phyloP scores from a whole-genome alignment of 2,888 invertebrate genomes.

The Globia sparganii region DNA sequence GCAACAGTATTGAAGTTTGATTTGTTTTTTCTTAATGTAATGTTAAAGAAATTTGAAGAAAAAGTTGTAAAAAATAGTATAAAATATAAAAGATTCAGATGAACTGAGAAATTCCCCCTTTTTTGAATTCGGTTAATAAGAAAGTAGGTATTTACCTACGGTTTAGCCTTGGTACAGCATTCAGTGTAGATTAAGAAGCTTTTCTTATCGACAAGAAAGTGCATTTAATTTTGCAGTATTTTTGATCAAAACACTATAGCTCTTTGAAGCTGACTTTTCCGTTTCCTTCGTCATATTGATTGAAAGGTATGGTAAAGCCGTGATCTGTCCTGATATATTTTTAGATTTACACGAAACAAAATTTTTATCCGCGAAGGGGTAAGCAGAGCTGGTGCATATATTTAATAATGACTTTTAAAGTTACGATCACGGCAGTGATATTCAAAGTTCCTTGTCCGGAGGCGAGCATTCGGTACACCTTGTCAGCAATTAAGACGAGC shows the following conservation, averaged over 20 bases:
- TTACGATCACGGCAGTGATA: not conserved
- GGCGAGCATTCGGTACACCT: no score
- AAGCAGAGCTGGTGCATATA: no score
- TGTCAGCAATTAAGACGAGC: no score
- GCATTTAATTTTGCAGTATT: not conserved
- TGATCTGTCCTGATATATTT: not conserved
- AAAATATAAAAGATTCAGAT: no score
- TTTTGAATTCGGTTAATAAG: no score
- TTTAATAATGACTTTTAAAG: no score
- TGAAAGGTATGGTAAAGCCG: not conserved
- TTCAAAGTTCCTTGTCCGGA: no score
- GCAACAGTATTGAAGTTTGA: conserved; percentile 18
- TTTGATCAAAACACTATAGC: not conserved
- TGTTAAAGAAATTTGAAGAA: not conserved
- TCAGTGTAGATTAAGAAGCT: not conserved
- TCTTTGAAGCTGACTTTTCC: not conserved
- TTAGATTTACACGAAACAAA: not conserved
- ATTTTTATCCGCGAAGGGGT: not conserved
- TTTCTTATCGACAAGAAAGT: not conserved
- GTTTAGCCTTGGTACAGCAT: not conserved
- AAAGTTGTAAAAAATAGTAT: not conserved
- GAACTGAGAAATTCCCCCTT: no score
- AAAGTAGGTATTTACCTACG: not conserved
- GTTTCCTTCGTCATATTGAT: not conserved
- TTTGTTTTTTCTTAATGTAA: conserved; percentile 11